Base-by-base conservation (phyloP, 2,888 invertebrate genomes). In the Tachina grossa region DNA sequence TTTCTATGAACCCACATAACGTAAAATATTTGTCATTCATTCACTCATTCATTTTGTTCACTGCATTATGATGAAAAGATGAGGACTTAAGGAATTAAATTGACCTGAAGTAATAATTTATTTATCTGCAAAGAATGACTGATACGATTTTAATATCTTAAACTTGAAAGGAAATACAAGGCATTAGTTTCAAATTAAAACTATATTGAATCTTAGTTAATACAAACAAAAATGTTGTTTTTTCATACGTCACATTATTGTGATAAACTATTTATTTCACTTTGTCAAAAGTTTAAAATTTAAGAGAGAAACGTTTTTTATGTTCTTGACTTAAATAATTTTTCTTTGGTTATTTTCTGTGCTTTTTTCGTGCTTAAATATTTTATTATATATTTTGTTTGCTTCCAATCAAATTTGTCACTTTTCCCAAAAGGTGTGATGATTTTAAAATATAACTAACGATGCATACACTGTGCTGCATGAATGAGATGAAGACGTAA, bases 401-500 rank as follows among this genome's bases (percentile, higher is more conserved):
- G 59, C 16, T 68, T 57, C 31, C 53, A 82, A 82, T 82, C 78
- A 85, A 85, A 82, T 82, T 78, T 82, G 82, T 74, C 55, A 74
- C 65, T 82, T 85, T 78, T 85, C 85, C 85, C 85, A 78, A 78
- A 85, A 78, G 85, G 85, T 78, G 77, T 65, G 81, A 81, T 82
- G 81, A 69, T 85, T 78, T 78, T 82, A 85, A 85, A 81, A 85
- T 74, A 57, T 47, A 85, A 65, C 78, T 82, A 85, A 85, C 85
- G 85, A 85, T 82, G 85, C 74, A 78, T 65, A 43, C 41, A 53
- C 65, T 47, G 16, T 71, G 57, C 75, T 71, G 76, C 51, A 78
- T 68, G 55, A 59, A 61, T 19, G 53, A 22, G 11, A 83, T 41
- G 68, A 59, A 55, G 13, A 63, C 61, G 61, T 55, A 55, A 71